Evolutionary conservation across 2,888 invertebrate species (phyloP), one percentile per base, ranked within the genome.

Genomic region (Thecophora atra): DNA sequence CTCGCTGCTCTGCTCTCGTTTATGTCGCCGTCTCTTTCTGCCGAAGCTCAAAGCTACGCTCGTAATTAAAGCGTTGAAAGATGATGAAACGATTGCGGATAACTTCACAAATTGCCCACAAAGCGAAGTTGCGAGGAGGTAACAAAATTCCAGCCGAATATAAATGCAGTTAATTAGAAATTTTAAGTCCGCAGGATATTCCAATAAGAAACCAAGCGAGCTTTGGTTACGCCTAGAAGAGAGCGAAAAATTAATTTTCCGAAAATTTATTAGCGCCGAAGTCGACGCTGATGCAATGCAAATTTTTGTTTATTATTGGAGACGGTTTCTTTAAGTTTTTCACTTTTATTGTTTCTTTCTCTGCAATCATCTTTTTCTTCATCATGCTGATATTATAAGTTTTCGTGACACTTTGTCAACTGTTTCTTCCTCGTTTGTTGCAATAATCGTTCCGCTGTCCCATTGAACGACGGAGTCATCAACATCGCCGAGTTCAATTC

Each of bases 391-490:
- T 24, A 47, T 28, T 60, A 58, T 21, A 21, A 69, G 11, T 19
- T 60, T 68, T 69, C 47, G 26, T 67, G 54, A 69, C 60, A 58
- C 26, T 60, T 60, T 69, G 68, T 69, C 68, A 69, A 28, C 26
- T 44, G 1, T 37, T 37, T 11, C 37, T 2, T 2, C 11, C 11
- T 37, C 37, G 37, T 37, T 37, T 11, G 7, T 37, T 37, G 37
- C 2, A 37, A 37, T 8, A 37, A 2, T 37, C 37, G 11, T 37
- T 37, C 37, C 7, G 6, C 11, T 37, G 37, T 37, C 37, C 3
- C 37, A 1, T 37, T 11, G 37, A 37, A 37, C 37, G 11, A 37
- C 37, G 37, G 0, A 6, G 37, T 1, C 37, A 37, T 37, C 37
- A 37, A 37, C 47, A 1, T 47, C 47, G 13, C 44, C 13, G 44